phyloP scores from a whole-genome alignment of 2,888 invertebrate genomes.

The Holacanthella duospinosa region DNA sequence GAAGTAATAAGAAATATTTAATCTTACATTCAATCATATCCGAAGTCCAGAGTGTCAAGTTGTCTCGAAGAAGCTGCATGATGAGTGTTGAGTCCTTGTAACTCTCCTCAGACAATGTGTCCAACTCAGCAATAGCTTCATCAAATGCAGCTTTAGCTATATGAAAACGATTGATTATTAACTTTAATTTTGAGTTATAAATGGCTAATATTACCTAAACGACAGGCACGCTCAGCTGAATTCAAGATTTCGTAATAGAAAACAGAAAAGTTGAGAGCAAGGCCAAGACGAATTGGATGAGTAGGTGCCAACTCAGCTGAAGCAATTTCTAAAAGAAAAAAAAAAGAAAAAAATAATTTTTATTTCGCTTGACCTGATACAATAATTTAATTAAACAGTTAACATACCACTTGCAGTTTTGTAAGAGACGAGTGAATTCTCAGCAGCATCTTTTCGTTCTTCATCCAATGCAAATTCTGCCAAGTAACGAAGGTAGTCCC shows the following conservation, averaged over 20 bases:
- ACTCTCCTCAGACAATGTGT: slow-evolving; percentile 93
- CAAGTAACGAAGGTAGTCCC: slow-evolving; percentile 94
- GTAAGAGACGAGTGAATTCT: slow-evolving; percentile 91
- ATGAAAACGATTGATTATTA: neutral
- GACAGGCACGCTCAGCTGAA: slow-evolving; percentile 93
- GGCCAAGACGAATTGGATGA: slow-evolving; percentile 90
- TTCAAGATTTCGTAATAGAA: slow-evolving; percentile 99
- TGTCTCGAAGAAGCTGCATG: slow-evolving; percentile 7
- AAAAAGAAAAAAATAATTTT: neutral
- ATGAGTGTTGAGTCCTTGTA: slow-evolving; percentile 85
- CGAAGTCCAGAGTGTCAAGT: slow-evolving; percentile 3
- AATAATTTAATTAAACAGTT: neutral
- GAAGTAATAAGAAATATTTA: neutral
- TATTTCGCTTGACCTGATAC: neutral
- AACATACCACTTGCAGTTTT: slow-evolving; percentile 68
- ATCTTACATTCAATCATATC: slow-evolving; percentile 6
- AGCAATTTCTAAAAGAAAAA: slow-evolving; percentile 59
- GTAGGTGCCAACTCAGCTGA: slow-evolving; percentile 92
- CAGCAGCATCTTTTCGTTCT: slow-evolving; percentile 93
- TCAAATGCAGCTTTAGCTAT: slow-evolving; percentile 91
- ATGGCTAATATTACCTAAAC: slow-evolving; percentile 49
- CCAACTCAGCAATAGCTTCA: slow-evolving; percentile 95
- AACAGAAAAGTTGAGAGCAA: slow-evolving; percentile 96
- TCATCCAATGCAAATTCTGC: slow-evolving; percentile 94
- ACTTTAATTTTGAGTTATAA: no score